phyloP scores from a whole-genome alignment of 1,140 invertebrate genomes.

The Drosophila takahashii region DNA sequence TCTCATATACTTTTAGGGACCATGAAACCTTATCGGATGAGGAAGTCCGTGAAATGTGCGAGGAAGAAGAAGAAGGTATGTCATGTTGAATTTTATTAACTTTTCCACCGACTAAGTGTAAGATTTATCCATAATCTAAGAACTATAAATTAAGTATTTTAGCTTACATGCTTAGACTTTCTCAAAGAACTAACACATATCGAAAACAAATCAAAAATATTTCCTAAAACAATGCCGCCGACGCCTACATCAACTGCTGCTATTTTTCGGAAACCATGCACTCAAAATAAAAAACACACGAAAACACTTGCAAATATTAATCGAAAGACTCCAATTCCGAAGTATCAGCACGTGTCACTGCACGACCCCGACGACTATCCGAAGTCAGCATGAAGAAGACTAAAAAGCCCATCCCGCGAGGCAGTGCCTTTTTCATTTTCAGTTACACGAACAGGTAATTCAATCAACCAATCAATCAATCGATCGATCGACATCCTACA shows the following conservation, averaged over 20 bases:
- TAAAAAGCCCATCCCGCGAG: slow-evolving; percentile 97
- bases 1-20: slow-evolving; percentile 84
- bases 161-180: slow-evolving; percentile 54
- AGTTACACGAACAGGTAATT: slow-evolving; percentile 95
- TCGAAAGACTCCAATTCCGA: slow-evolving; percentile 80
- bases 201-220: slow-evolving; percentile 54
- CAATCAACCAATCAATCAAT: slow-evolving; percentile 85
- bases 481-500: slow-evolving; percentile 38
- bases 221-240: slow-evolving; percentile 62
- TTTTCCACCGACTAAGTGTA: slow-evolving; percentile 25
- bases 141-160: slow-evolving; percentile 29
- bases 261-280: slow-evolving; percentile 31
- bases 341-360: slow-evolving; percentile 85
- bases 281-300: slow-evolving; percentile 33
- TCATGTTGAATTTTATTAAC: background rate
- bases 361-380: slow-evolving; percentile 94
- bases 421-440: slow-evolving; percentile 98
- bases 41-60: slow-evolving; percentile 87
- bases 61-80: slow-evolving; percentile 81
- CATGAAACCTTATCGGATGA: slow-evolving; percentile 90
- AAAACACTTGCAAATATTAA: slow-evolving; percentile 66
- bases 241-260: slow-evolving; percentile 46
- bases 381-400: slow-evolving; percentile 94
- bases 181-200: slow-evolving; percentile 52
- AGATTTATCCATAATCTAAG: slow-evolving; percentile 21